Evolutionary conservation across 1,140 invertebrate species (phyloP).

Genomic region (Megalonaias nervosa): DNA sequence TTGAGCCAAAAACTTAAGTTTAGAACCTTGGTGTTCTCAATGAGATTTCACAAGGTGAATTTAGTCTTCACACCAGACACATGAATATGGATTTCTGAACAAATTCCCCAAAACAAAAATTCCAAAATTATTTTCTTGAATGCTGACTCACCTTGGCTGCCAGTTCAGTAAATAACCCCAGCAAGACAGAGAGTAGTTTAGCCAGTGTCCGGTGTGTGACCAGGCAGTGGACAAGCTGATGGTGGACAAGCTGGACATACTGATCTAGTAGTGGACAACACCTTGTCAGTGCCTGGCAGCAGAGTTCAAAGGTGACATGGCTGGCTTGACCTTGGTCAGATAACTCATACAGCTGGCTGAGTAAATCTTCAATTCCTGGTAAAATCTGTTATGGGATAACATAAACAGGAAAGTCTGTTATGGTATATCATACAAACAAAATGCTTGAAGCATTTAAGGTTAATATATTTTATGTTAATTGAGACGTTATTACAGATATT

Average conservation of each 20-base stretch:
- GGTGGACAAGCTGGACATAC: slow-evolving; percentile 82
- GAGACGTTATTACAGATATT: too few relatives aligned
- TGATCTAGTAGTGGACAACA: slow-evolving; percentile 82
- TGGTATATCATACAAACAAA: too few relatives aligned
- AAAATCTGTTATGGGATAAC: slow-evolving; percentile 1
- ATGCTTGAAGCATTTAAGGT: too few relatives aligned
- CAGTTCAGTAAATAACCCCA: slow-evolving; percentile 89
- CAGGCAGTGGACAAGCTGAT: slow-evolving; percentile 83
- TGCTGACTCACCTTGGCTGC: slow-evolving; percentile 79
- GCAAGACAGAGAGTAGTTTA: slow-evolving; percentile 87
- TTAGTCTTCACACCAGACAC: background rate
- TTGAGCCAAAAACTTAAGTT: too few relatives aligned
- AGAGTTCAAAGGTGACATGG: background rate
- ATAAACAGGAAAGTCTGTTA: slow-evolving; percentile 4
- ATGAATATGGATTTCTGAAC: background rate
- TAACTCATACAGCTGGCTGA: slow-evolving; percentile 3
- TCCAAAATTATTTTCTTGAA: background rate
- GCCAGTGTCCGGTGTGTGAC: slow-evolving; percentile 82
- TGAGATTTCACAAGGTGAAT: background rate
- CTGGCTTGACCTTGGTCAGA: background rate
- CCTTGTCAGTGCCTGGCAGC: slow-evolving; percentile 21
- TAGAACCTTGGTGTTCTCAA: too few relatives aligned
- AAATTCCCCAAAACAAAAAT: background rate
- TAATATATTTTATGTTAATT: too few relatives aligned
- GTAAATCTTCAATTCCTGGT: background rate